Evolutionary conservation across 1,140 invertebrate species (phyloP).

Genomic region (Ganaspis sp.): DNA sequence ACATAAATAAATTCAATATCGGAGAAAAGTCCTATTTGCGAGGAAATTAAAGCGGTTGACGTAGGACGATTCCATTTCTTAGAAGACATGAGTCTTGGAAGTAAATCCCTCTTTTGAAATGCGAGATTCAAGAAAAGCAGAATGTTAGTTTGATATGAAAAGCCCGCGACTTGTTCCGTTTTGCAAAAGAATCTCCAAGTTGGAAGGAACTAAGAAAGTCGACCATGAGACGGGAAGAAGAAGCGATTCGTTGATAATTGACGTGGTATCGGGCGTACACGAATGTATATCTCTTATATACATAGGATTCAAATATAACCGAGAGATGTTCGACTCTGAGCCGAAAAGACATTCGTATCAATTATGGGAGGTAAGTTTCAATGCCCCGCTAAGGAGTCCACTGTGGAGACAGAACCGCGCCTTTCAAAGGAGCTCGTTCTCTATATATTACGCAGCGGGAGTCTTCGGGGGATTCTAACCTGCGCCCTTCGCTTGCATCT

Average conservation of each 20-base stretch:
- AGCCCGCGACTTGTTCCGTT: slow-evolving; percentile 12
- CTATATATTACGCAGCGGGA: slow-evolving; percentile 62
- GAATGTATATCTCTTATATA: slow-evolving; percentile 51
- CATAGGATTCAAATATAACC: slow-evolving; percentile 61
- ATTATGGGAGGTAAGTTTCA: slow-evolving; percentile 70
- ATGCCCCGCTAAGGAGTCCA: slow-evolving; percentile 55
- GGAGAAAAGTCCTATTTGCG: background rate
- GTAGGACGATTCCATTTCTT: slow-evolving; percentile 4
- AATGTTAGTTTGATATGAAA: slow-evolving; percentile 21
- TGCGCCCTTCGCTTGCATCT: slow-evolving; percentile 33
- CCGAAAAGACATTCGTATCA: slow-evolving; percentile 76
- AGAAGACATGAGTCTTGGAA: background rate
- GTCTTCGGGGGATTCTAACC: slow-evolving; percentile 50
- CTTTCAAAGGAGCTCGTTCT: slow-evolving; percentile 58
- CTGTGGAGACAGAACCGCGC: slow-evolving; percentile 58
- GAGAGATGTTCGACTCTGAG: slow-evolving; percentile 55
- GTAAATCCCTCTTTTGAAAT: slow-evolving; percentile 18
- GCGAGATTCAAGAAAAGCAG: background rate
- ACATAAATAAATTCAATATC: slow-evolving; percentile 29
- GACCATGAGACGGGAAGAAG: slow-evolving; percentile 41
- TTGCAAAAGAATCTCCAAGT: slow-evolving; percentile 13
- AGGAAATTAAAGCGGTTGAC: background rate
- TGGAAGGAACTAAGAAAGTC: background rate
- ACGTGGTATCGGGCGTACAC: slow-evolving; percentile 57
- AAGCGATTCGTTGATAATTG: slow-evolving; percentile 59